phyloP scores from a whole-genome alignment of 2,113 vertebrate genomes.

The Baryphthengus martii region DNA sequence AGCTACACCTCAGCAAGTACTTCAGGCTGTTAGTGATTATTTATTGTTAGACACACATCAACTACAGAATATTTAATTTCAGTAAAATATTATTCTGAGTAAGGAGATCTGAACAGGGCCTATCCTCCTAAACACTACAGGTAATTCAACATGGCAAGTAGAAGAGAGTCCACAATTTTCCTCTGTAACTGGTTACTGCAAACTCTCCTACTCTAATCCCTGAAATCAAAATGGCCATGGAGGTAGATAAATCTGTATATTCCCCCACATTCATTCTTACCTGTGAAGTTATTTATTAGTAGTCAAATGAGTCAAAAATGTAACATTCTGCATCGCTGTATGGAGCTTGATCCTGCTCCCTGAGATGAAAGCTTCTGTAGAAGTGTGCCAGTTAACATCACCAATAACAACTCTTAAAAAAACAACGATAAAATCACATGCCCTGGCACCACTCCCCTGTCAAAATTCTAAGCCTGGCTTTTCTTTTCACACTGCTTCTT shows the following conservation, averaged over 20 bases:
- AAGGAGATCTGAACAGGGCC: not conserved
- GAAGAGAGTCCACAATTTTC: not conserved
- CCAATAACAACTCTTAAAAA: not conserved
- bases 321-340: not conserved
- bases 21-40: not conserved
- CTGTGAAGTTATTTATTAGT: not conserved
- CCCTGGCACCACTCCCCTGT: not conserved
- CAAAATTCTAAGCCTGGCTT: not conserved
- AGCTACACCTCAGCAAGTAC: constrained; percentile 12
- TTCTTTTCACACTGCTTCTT: not conserved
- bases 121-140: not conserved
- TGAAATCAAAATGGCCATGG: not conserved
- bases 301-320: not conserved
- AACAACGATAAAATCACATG: too few species aligned
- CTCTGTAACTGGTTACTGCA: not conserved
- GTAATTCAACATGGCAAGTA: not conserved
- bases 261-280: not conserved
- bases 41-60: not conserved
- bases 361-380: not conserved
- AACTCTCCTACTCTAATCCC: not conserved
- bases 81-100: not conserved
- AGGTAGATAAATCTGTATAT: not conserved
- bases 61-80: not conserved
- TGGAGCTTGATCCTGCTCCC: not conserved
- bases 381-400: not conserved